Percentiles rank a stretch among this genome's conserved stretches.
phyloP scores from a whole-genome alignment of 2,113 vertebrate genomes.

The Phalacrocorax aristotelis region DNA sequence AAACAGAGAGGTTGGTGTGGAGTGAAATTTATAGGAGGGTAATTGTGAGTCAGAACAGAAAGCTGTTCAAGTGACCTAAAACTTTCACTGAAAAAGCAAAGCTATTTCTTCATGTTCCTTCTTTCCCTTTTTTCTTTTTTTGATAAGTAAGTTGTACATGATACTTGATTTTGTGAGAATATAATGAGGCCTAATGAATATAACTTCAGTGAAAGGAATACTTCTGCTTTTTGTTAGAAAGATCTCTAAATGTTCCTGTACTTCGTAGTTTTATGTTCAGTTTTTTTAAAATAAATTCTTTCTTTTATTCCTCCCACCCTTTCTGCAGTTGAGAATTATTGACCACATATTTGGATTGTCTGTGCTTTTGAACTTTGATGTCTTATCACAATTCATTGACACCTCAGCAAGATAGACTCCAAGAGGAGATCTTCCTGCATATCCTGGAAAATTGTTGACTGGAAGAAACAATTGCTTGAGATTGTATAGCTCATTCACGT shows the following conservation, averaged over 20 bases:
- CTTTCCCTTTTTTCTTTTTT: constrained; percentile 10
- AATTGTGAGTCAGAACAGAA: constrained; percentile 18
- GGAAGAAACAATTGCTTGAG: background rate
- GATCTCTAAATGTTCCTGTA: background rate
- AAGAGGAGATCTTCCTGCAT: background rate
- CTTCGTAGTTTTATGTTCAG: background rate
- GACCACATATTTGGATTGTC: background rate
- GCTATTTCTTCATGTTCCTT: background rate
- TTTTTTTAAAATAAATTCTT: background rate
- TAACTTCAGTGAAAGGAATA: background rate
- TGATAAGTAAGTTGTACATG: constrained; percentile 12
- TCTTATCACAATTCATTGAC: background rate
- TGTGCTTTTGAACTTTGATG: background rate
- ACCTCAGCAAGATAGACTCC: background rate
- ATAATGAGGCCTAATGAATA: constrained; percentile 15
- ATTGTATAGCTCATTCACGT: background rate
- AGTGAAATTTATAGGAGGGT: constrained; percentile 33
- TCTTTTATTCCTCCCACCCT: background rate
- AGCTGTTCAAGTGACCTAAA: background rate
- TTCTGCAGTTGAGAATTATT: background rate
- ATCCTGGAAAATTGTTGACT: background rate
- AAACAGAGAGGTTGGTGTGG: constrained; percentile 17
- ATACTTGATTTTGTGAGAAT: constrained; percentile 51
- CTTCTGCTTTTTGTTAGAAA: background rate
- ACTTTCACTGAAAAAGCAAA: background rate